Conservation (phyloP, 2,113 vertebrate genomes). For the Saguinus imperator region DNA sequence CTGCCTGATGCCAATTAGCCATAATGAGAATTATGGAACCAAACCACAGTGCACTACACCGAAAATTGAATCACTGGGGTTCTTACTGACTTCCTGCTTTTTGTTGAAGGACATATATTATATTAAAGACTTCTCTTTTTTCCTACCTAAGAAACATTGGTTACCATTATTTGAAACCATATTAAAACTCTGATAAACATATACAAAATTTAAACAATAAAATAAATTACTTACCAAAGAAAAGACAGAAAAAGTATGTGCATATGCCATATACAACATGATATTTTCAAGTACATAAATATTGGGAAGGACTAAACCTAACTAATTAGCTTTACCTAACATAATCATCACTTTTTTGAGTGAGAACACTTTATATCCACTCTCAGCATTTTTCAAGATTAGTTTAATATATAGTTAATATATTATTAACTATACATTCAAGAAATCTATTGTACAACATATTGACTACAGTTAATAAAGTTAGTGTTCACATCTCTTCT, state of each 20-base stretch:
- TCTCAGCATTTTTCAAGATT: background rate
- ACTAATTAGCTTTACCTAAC: background rate
- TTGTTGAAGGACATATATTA: conserved; percentile 31
- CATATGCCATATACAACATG: background rate
- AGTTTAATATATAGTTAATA: too few species aligned
- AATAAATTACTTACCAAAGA: background rate
- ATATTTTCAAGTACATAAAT: background rate
- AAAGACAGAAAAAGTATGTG: background rate
- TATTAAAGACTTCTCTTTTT: conserved; percentile 52
- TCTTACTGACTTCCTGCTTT: conserved; percentile 42
- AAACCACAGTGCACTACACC: background rate
- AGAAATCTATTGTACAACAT: background rate
- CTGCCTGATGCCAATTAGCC: conserved; percentile 58
- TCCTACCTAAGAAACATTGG: conserved; percentile 25
- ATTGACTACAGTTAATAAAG: background rate
- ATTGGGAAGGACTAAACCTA: background rate
- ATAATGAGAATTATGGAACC: conserved; percentile 42
- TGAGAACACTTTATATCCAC: background rate
- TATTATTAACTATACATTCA: background rate
- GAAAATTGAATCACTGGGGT: conserved; percentile 56
- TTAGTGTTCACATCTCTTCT: background rate
- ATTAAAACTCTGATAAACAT: conserved; percentile 15
- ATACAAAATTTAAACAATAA: conserved; percentile 18
- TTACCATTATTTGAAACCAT: conserved; percentile 48
- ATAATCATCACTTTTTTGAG: background rate